Evolutionary conservation across 2,888 invertebrate genomes (phyloP).

Genomic region (Conchocele bisecta): DNA sequence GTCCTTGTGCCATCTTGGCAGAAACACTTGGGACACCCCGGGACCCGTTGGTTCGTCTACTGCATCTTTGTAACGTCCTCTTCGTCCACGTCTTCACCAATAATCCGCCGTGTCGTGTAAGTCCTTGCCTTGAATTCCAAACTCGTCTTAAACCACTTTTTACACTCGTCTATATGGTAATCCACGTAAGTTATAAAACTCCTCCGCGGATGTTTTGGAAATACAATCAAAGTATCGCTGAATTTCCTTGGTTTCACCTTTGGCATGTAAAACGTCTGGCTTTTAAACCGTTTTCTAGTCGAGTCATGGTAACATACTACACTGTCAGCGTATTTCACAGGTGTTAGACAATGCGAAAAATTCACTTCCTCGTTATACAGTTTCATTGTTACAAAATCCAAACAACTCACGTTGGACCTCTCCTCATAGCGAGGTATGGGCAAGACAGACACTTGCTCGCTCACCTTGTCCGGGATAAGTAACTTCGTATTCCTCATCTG

Average conservation of each 20-base stretch:
- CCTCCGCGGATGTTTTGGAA: conserved; percentile 66
- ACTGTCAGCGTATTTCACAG: conserved; percentile 68
- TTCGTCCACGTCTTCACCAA: conserved; percentile 21
- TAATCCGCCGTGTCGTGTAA: conserved; percentile 66
- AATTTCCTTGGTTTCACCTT: conserved; percentile 69
- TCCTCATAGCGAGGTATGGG: conserved; percentile 69
- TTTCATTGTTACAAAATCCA: conserved; percentile 67
- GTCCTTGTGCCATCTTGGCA: conserved; percentile 67
- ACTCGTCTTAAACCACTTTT: conserved; percentile 76
- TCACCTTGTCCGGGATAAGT: conserved; percentile 64
- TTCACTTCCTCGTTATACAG: conserved; percentile 70
- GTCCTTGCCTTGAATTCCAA: conserved; percentile 76
- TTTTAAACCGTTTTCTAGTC: conserved; percentile 69
- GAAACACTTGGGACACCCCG: conserved; percentile 70
- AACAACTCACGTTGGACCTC: conserved; percentile 59
- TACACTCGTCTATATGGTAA: conserved; percentile 73
- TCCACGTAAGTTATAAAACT: conserved; percentile 71
- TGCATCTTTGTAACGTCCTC: background rate
- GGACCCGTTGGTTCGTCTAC: conserved; percentile 43
- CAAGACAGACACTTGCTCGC: conserved; percentile 69
- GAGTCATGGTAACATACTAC: conserved; percentile 69
- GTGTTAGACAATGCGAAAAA: conserved; percentile 67
- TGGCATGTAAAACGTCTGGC: conserved; percentile 72
- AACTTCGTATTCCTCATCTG: no score
- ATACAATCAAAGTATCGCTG: conserved; percentile 70